Percentiles rank a stretch among this genome's conserved stretches.
Evolutionary conservation across 1,140 invertebrate species (phyloP).

Genomic region (Pristionchus pacificus): DNA sequence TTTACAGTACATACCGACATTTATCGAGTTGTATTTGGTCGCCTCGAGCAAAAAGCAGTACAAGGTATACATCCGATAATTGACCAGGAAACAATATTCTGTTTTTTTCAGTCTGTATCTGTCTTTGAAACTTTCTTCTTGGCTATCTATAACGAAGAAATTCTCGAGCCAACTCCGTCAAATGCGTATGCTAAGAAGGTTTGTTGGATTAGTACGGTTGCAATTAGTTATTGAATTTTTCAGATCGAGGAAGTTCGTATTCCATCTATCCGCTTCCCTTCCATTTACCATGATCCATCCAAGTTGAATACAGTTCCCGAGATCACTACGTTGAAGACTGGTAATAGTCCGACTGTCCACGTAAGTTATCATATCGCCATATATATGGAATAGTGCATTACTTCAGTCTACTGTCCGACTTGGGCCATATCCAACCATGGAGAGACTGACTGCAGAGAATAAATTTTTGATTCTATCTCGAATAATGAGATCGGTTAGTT

Average conservation of each 20-base stretch:
- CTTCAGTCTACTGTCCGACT: constrained; percentile 42
- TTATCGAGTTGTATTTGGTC: neutral
- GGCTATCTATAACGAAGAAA: constrained; percentile 55
- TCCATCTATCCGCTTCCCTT: constrained; percentile 42
- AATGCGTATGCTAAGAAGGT: constrained; percentile 20
- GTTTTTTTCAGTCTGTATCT: constrained; percentile 33
- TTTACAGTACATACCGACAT: neutral
- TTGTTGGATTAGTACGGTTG: neutral
- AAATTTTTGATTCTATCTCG: constrained; percentile 49
- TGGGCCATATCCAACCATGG: constrained; percentile 53
- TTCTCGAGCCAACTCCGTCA: constrained; percentile 44
- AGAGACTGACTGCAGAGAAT: constrained; percentile 52
- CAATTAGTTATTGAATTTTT: neutral
- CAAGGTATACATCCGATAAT: neutral
- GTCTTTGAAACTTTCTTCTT: constrained; percentile 53
- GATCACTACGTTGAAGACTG: constrained; percentile 21
- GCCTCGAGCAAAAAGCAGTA: neutral
- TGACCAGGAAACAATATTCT: neutral
- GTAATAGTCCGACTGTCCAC: constrained; percentile 4
- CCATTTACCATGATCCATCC: constrained; percentile 43
- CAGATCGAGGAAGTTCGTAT: constrained; percentile 47
- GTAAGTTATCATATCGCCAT: constrained; percentile 1
- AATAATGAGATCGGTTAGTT: constrained; percentile 43
- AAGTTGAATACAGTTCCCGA: constrained; percentile 40
- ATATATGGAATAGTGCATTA: constrained; percentile 8